A percentile compares a stretch with the other conserved stretches of the same genome.
Conservation (phyloP, 2,797 vertebrate species). For the Gastrophryne carolinensis region DNA sequence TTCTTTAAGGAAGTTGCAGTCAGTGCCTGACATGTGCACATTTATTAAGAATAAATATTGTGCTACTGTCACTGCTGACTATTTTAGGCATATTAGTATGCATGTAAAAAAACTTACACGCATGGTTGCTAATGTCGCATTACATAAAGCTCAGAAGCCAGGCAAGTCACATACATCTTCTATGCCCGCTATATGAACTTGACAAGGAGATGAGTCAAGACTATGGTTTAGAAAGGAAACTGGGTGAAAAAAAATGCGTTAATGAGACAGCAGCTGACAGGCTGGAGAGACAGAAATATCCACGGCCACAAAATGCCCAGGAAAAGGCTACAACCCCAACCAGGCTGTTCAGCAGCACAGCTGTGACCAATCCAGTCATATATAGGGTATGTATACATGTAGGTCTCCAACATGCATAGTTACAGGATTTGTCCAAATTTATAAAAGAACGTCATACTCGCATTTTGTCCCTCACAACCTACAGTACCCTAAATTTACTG, state of each 20-base stretch:
- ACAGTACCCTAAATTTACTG: too few relatives aligned
- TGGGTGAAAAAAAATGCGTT: not conserved
- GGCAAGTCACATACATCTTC: not conserved
- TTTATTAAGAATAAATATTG: too few relatives aligned
- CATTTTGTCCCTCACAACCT: too few relatives aligned
- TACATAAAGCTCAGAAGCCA: not conserved
- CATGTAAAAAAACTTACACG: not conserved
- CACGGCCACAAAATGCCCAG: slow-evolving; percentile 22
- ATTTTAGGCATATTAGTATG: too few relatives aligned
- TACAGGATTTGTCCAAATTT: too few relatives aligned
- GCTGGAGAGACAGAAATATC: slow-evolving; percentile 34
- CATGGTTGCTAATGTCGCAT: not conserved
- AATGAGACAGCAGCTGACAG: slow-evolving; percentile 43
- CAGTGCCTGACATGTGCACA: too few relatives aligned
- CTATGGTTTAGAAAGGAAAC: not conserved
- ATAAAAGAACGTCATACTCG: too few relatives aligned
- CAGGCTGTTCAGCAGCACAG: slow-evolving; percentile 6
- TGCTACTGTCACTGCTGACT: too few relatives aligned
- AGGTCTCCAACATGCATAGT: too few relatives aligned
- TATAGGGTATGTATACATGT: too few relatives aligned
- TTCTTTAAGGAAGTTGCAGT: too few relatives aligned
- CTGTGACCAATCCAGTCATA: slow-evolving; percentile 32
- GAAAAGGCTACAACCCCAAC: slow-evolving; percentile 8
- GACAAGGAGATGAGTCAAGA: not conserved
- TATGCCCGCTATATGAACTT: not conserved